phyloP scores from a whole-genome alignment of 2,797 vertebrate genomes.

The Melopsittacus undulatus region DNA sequence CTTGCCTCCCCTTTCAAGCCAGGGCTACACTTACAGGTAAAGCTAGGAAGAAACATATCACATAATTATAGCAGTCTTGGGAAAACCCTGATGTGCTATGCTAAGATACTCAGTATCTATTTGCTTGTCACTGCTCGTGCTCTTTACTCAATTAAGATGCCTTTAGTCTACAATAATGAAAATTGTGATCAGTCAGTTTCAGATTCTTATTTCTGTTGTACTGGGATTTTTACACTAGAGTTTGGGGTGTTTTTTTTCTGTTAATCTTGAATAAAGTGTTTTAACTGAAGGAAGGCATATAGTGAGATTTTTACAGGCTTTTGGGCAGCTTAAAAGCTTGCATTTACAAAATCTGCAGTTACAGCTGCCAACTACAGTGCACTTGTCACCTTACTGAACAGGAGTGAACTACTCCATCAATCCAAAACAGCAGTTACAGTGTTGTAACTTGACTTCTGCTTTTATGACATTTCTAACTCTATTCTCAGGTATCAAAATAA shows the following conservation, averaged over 20 bases:
- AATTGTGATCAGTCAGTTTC: not conserved
- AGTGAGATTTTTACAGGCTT: not conserved
- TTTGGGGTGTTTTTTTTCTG: not conserved
- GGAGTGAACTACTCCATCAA: not conserved
- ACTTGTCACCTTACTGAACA: not conserved
- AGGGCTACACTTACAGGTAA: not conserved
- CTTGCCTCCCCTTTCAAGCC: not conserved
- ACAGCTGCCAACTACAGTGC: not conserved
- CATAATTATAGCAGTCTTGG: not conserved
- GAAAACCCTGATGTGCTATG: not conserved
- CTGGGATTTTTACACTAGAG: not conserved
- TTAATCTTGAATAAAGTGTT: not conserved
- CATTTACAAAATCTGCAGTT: not conserved
- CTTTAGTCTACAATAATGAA: not conserved
- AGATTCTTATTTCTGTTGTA: not conserved
- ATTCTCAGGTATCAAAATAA: not conserved
- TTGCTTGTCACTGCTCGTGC: not conserved
- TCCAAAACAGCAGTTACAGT: not conserved
- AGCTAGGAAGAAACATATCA: not conserved
- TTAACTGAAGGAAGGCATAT: not conserved
- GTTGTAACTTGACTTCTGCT: not conserved
- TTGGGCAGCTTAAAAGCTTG: not conserved
- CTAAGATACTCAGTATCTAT: not conserved
- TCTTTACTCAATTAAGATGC: not conserved
- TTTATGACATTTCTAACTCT: not conserved